Evolutionary conservation across 2,888 invertebrate species (phyloP), one percentile per base, ranked within the genome.

Genomic region (Drosophila ustulata): DNA sequence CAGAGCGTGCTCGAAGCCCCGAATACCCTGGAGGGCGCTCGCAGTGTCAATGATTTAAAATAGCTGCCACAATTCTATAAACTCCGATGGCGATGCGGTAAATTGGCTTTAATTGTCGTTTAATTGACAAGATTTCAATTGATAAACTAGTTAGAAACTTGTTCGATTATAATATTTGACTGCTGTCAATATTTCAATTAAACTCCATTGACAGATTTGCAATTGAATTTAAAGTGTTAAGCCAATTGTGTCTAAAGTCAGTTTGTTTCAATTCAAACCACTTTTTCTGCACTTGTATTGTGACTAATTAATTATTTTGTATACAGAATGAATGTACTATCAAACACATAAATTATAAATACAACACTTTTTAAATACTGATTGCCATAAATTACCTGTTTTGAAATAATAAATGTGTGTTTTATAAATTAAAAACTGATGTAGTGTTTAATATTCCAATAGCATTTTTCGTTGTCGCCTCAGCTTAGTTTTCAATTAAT

Each of bases 11-110:
- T 11, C 41, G 43, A 39, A 45, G 5, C 13, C 0, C 1, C 2
- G 23, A 26, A 66, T 64, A 66, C 50, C 66, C 65, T 45, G 7
- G 23, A 25, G 45, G 6, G 3, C 18, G 13, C 34, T 4, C 45
- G 11, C 45, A 30, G 8, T 30, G 8, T 8, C 30, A 30, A 30
- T 9, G 9, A 32, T 32, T 32, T 32, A 8, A 32, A 32, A 8
- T 43, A 8, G 18, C 13, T 13, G 8, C 7, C 8, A 43, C 41
- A 45, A 9, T 25, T 45, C 23, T 4, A 45, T 18, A 13, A 41
- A 41, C 18, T 41, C 7, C 39, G 1, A 39, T n/a, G 7, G 6
- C 39, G 39, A 13, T 13, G 18, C 18, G 13, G 13, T 2, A 13
- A 41, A 41, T 41, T 18, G 7, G 39, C 11, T 41, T 13, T 18